Evolutionary conservation across 2,888 invertebrate genomes (phyloP).

Genomic region (Catocala sponsa): DNA sequence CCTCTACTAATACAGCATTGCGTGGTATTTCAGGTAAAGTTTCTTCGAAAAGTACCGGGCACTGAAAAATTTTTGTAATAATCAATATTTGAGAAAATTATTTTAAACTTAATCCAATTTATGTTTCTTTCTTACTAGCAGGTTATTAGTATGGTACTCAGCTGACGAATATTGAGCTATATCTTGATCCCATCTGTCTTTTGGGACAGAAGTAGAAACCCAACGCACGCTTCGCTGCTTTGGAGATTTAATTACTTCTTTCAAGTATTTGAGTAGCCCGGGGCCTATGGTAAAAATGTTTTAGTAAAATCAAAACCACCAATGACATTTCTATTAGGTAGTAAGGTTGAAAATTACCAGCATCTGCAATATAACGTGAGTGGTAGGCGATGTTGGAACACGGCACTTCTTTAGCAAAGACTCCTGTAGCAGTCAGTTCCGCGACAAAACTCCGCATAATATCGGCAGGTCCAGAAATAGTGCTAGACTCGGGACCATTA

Average conservation of each 20-base stretch:
- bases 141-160: constrained; percentile 44
- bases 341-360: constrained; percentile 67
- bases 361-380: constrained; percentile 93
- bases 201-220: constrained; percentile 94
- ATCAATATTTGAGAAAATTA: too few relatives aligned
- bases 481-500: constrained; percentile 92
- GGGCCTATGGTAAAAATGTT: constrained; percentile 54
- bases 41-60: constrained; percentile 93
- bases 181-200: constrained; percentile 54
- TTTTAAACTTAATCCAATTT: too few relatives aligned
- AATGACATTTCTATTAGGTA: neutral
- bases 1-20: constrained; percentile 94
- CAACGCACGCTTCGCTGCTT: constrained; percentile 91
- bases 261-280: constrained; percentile 86
- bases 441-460: constrained; percentile 88
- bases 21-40: constrained; percentile 92
- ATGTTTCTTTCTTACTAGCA: constrained; percentile 29
- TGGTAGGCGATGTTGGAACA: constrained; percentile 97
- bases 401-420: constrained; percentile 80
- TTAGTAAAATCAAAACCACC: too few relatives aligned
- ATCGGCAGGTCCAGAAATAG: constrained; percentile 92
- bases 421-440: constrained; percentile 67
- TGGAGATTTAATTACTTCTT: constrained; percentile 89
- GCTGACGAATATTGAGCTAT: constrained; percentile 38
- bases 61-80: constrained; percentile 57